Evolutionary conservation across 2,888 invertebrate species (phyloP).

Genomic region (Malthinus flaveolus): DNA sequence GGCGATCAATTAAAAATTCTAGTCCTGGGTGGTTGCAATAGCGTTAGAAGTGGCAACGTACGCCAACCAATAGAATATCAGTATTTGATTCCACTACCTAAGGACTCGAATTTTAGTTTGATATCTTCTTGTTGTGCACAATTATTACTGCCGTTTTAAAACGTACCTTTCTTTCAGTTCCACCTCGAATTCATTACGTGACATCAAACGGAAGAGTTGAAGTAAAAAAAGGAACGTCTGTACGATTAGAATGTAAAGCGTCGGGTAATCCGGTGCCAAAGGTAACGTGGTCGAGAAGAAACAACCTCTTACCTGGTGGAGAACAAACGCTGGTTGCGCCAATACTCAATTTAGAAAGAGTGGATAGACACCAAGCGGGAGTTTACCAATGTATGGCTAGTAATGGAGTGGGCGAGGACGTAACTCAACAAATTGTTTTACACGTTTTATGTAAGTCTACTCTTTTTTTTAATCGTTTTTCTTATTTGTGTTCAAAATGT

Average conservation of each 20-base stretch:
- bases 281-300: constrained; percentile 60
- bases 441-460: constrained; percentile 67
- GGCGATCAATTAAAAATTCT: too few relatives aligned
- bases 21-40: too few relatives aligned
- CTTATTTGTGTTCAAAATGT: too few relatives aligned
- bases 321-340: constrained; percentile 65
- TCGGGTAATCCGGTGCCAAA: constrained; percentile 59
- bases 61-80: too few relatives aligned
- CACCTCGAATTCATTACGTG: constrained; percentile 66
- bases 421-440: constrained; percentile 63
- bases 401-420: constrained; percentile 66
- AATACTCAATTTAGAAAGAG: constrained; percentile 62
- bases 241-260: constrained; percentile 57
- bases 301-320: constrained; percentile 60
- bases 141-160: too few relatives aligned
- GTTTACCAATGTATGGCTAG: constrained; percentile 66
- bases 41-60: too few relatives aligned
- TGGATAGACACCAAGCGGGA: constrained; percentile 66
- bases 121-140: too few relatives aligned
- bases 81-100: too few relatives aligned
- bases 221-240: constrained; percentile 61
- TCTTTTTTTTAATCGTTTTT: too few relatives aligned
- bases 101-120: too few relatives aligned
- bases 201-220: constrained; percentile 66
- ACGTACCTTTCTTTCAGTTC: constrained; percentile 56